phyloP scores from a whole-genome alignment of 2,888 invertebrate species.

The Drosophila algonquin region DNA sequence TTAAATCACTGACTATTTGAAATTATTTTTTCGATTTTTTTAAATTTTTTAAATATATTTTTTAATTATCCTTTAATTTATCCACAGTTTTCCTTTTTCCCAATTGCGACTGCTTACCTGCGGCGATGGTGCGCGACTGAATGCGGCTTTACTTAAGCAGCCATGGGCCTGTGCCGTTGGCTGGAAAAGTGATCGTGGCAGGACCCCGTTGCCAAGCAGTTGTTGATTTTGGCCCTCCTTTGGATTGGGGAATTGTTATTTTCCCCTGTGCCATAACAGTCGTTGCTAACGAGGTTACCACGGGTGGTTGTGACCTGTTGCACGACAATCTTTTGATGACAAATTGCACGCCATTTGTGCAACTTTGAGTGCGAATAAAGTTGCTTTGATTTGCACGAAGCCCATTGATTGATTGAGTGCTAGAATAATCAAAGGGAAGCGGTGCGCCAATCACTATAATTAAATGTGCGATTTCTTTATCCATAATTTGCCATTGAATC shows the following conservation, averaged over 20 bases:
- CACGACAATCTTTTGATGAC: constrained; percentile 36
- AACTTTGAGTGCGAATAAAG: constrained; percentile 14
- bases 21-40: neutral
- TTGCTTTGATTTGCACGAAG: constrained; percentile 29
- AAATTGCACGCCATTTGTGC: constrained; percentile 40
- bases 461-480: neutral
- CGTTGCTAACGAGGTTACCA: constrained; percentile 60
- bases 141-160: constrained; percentile 30
- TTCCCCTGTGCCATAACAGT: constrained; percentile 58
- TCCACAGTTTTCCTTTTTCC: neutral
- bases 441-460: neutral
- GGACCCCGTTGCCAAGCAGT: constrained; percentile 66
- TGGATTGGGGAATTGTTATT: constrained; percentile 41
- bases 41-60: neutral
- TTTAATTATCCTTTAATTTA: no score
- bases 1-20: neutral
- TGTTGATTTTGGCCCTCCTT: constrained; percentile 63
- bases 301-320: constrained; percentile 57
- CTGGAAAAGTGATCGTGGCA: constrained; percentile 63
- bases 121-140: constrained; percentile 56
- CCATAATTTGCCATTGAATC: no score
- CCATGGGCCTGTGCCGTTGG: constrained; percentile 19
- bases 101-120: constrained; percentile 67
- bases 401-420: constrained; percentile 40
- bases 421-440: constrained; percentile 33